These are phyloP conservation scores for Hozukius guyotensis DNA, from an alignment of 2,797 vertebrate species.

Conservation along the genomic window DNA sequence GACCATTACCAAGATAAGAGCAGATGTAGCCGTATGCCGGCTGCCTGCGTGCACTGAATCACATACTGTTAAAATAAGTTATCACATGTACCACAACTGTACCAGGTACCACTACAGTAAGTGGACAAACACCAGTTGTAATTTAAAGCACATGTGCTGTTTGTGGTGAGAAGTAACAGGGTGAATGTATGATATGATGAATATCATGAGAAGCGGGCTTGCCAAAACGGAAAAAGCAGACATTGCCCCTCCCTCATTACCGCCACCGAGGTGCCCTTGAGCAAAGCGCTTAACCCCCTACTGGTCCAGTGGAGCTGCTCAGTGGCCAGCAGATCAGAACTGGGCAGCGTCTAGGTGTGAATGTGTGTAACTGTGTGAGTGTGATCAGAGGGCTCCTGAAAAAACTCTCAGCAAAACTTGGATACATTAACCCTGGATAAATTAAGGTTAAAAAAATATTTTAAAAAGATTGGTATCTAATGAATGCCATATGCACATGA, in stretches of 20 bases:
- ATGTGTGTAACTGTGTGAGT: neutral
- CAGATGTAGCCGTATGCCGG: slow-evolving; percentile 54
- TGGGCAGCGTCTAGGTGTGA: neutral
- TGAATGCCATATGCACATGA: neutral
- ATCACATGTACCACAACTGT: neutral
- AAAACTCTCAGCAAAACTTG: neutral
- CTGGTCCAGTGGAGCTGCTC: neutral
- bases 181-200: neutral
- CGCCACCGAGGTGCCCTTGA: neutral
- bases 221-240: neutral
- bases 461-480: neutral
- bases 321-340: neutral
- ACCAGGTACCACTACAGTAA: neutral
- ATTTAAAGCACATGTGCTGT: neutral
- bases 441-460: neutral
- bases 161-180: neutral
- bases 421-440: too few relatives aligned
- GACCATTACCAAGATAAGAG: slow-evolving; percentile 56
- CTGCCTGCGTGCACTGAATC: slow-evolving; percentile 59
- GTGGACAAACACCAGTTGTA: neutral
- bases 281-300: neutral
- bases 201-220: neutral
- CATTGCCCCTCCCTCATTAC: neutral
- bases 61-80: slow-evolving; percentile 17
- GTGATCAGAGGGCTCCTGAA: neutral